A percentile compares a stretch with the other conserved stretches of the same genome.
phyloP scores from a whole-genome alignment of 1,140 invertebrate species.

The Drosophila cardini region DNA sequence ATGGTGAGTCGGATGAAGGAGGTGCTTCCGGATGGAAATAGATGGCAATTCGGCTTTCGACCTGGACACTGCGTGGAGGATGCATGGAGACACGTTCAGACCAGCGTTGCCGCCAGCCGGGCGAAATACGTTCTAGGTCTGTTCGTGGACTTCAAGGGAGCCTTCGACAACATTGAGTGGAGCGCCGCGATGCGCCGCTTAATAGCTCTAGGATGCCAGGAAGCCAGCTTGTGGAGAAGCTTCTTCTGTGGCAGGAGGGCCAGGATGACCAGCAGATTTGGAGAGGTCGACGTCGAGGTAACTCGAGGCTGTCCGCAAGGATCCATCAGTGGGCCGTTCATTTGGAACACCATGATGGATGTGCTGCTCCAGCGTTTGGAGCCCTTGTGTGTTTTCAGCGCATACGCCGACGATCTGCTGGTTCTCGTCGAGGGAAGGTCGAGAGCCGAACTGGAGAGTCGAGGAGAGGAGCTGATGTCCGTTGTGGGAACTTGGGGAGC shows the following conservation, averaged over 20 bases:
- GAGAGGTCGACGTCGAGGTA: not conserved
- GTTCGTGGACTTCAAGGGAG: conserved; percentile 35
- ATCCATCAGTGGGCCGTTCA: conserved; percentile 21
- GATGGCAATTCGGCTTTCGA: conserved; percentile 44
- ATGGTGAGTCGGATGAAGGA: conserved; percentile 37
- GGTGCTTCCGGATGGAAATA: conserved; percentile 13
- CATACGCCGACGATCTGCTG: conserved; percentile 13
- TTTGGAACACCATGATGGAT: conserved; percentile 30
- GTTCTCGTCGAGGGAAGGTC: conserved; percentile 3
- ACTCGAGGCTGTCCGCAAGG: conserved; percentile 23
- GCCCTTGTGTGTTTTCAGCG: not conserved
- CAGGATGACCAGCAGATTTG: conserved; percentile 10
- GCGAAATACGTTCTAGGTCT: conserved; percentile 26
- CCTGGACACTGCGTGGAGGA: conserved; percentile 35
- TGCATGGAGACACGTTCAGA: not conserved
- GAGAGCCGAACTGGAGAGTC: too few relatives aligned
- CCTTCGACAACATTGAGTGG: conserved; percentile 29
- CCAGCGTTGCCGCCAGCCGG: conserved; percentile 21
- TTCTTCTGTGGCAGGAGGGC: conserved; percentile 15
- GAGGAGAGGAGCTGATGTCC: too few relatives aligned
- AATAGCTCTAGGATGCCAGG: not conserved
- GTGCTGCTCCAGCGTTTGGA: conserved; percentile 19
- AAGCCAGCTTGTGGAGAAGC: conserved; percentile 9
- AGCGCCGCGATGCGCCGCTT: not conserved
- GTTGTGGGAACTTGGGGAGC: too few relatives aligned